Base-by-base conservation (phyloP, 2,113 vertebrate genomes). In the Microcebus murinus region DNA sequence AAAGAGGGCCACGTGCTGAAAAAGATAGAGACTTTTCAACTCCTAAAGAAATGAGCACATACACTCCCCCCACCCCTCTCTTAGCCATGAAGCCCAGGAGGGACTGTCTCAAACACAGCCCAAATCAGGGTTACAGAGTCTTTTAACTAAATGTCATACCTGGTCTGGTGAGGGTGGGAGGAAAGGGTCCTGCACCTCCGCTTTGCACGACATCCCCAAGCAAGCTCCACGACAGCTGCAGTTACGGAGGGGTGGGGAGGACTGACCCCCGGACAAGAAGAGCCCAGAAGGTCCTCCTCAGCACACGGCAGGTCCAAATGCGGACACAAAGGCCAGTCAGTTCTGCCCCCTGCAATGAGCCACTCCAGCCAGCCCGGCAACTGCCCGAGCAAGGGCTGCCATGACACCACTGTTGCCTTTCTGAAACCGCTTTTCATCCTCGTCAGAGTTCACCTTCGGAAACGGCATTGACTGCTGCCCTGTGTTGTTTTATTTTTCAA, bases 391-490 rank as follows among this genome's bases (percentile, higher is more conserved):
- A 11, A 34, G 39, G 21, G 45, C 52, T 3, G 25, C 89, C 76
- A 36, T 8, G 0, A 31, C 21, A 8, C 39, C 2, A 7, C 5
- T 0, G 36, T 12, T 34, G 1, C 7, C 31, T n/a, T 65, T 39
- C 45, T 0, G 0, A 57, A 77, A 12, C 0, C 20, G 31, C 55
- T 88, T 34, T 39, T 9, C 63, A 27, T 34, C 68, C 31, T 45
- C 73, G 55, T 68, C 10, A 0, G 57, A 73, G 45, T 50, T 59
- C 92, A 34, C 11, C 48, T 42, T 76, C 68, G 68, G 87, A 42
- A 55, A 18, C 0, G 55, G 52, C 70, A 25, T 0, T 25, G 70
- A 71, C 34, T 0, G 17, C 34, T 14, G 15, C 42, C 73, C 84
- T 36, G 1, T 1, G 18, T 6, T 39, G 71, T 45, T 71, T 21